Percentiles rank a stretch among this genome's conserved stretches.
phyloP scores from a whole-genome alignment of 2,888 invertebrate species.

The Hylaea fasciaria region DNA sequence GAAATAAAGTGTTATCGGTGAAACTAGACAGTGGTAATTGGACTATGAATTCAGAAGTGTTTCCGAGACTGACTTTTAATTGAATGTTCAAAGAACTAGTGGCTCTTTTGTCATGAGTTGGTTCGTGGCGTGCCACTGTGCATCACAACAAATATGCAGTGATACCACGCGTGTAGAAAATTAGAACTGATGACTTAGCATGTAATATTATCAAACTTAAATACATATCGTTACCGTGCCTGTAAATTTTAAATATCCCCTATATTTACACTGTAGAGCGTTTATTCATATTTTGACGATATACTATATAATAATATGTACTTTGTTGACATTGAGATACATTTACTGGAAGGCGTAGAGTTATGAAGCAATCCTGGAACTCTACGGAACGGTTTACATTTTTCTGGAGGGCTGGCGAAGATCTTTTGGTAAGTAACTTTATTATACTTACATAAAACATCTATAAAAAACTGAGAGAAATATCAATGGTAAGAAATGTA shows the following conservation, averaged over 20 bases:
- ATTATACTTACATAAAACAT: background rate
- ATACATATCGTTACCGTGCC: slow-evolving; percentile 83
- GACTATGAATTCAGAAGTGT: slow-evolving; percentile 49
- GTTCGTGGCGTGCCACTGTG: slow-evolving; percentile 38
- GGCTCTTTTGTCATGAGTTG: slow-evolving; percentile 32
- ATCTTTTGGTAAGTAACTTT: slow-evolving; percentile 32
- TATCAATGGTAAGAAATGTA: too few relatives aligned
- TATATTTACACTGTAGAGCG: slow-evolving; percentile 53
- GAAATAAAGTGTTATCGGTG: slow-evolving; percentile 53
- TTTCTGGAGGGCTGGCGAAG: slow-evolving; percentile 6
- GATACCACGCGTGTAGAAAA: slow-evolving; percentile 38
- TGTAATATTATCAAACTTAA: slow-evolving; percentile 60
- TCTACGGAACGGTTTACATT: slow-evolving; percentile 19
- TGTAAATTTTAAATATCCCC: slow-evolving; percentile 62
- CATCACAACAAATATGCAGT: slow-evolving; percentile 48
- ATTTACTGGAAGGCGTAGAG: slow-evolving; percentile 36
- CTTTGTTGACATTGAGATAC: slow-evolving; percentile 35
- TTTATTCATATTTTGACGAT: slow-evolving; percentile 41
- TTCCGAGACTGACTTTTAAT: slow-evolving; percentile 35
- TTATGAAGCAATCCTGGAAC: slow-evolving; percentile 25
- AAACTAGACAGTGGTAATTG: slow-evolving; percentile 48
- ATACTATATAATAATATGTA: background rate
- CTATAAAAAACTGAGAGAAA: too few relatives aligned
- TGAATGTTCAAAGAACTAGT: slow-evolving; percentile 39
- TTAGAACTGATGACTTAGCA: slow-evolving; percentile 58